Evolutionary conservation across 2,888 invertebrate genomes (phyloP), one percentile per base, ranked within the genome.

Genomic region (Poecilobothrus nobilitatus): DNA sequence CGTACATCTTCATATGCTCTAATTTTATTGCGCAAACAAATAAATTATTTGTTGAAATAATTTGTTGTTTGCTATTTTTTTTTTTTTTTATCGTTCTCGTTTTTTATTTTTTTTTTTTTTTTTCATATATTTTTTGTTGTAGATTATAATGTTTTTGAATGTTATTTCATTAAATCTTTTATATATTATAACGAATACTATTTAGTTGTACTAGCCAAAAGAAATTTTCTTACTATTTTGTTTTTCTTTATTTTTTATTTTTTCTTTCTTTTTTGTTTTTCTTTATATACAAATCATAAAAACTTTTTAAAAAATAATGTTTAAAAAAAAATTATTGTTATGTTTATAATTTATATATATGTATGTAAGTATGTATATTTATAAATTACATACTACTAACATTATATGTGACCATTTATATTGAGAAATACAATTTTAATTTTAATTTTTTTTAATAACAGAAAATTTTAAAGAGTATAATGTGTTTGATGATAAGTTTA

Each of bases 1-100:
- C 18, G 7, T 53, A 2, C 18, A 15, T n/a, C 6, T 53, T 53
- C 5, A 27, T 27, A 27, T 53, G 53, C 53, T 53, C 53, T 6
- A 53, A 53, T 53, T 53, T 53, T 53, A 53, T 53, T 53, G 53
- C 53, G 53, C 53, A 53, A 53, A 53, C 53, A 53, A 53, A 53
- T 53, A 53, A 53, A 53, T 53, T 53, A 53, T 53, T 53, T 53
- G 53, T 53, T 53, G 18, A 18, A 53, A 9, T 34, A 9, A 53
- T 53, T 53, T 53, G 41, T 41, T 41, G 15, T 8, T 41, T 41
- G 15, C 15, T 15, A 41, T 41, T 41, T 41, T 15, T 41, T 41
- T 41, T 41, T 41, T 41, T 15, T 15, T 2, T 41, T 15, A 6
- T 41, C 5, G 2, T 27, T 27, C 5, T 27, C 27, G 2, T 27